Percentiles rank a stretch among this genome's conserved stretches.
Evolutionary conservation across 1,140 invertebrate species (phyloP).

Genomic region (Physella acuta): DNA sequence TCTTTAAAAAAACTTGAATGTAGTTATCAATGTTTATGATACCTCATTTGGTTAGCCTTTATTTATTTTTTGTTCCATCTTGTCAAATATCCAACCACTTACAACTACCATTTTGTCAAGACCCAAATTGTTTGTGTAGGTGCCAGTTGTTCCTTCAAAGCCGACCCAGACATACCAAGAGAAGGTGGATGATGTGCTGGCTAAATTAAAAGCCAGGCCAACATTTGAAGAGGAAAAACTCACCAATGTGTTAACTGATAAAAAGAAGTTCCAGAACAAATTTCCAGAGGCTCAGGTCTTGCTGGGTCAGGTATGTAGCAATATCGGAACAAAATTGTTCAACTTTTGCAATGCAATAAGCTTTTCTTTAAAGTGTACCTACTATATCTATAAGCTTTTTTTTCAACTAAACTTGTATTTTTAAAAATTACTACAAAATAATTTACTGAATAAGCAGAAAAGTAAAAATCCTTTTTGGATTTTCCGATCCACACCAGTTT

Average conservation of each 20-base stretch:
- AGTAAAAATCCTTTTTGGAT: neutral
- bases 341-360: neutral
- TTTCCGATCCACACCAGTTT: neutral
- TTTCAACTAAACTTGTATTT: neutral
- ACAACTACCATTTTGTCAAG: neutral
- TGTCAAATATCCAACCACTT: neutral
- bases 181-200: conserved; percentile 43
- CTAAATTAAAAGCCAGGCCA: conserved; percentile 34
- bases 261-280: conserved; percentile 32
- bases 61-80: neutral
- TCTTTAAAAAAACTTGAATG: neutral
- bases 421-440: neutral
- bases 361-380: neutral
- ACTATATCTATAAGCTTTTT: too few species aligned
- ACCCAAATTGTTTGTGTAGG: conserved; percentile 21
- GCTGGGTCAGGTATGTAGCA: conserved; percentile 39
- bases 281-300: conserved; percentile 48
- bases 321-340: neutral
- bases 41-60: neutral
- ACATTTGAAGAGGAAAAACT: conserved; percentile 50
- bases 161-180: conserved; percentile 40
- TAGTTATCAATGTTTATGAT: neutral
- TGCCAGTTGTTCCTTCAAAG: conserved; percentile 33
- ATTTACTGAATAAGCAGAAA: neutral
- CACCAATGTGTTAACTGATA: conserved; percentile 38